phyloP scores from a whole-genome alignment of 2,797 vertebrate genomes.

The Acrossocheilus fasciatus region DNA sequence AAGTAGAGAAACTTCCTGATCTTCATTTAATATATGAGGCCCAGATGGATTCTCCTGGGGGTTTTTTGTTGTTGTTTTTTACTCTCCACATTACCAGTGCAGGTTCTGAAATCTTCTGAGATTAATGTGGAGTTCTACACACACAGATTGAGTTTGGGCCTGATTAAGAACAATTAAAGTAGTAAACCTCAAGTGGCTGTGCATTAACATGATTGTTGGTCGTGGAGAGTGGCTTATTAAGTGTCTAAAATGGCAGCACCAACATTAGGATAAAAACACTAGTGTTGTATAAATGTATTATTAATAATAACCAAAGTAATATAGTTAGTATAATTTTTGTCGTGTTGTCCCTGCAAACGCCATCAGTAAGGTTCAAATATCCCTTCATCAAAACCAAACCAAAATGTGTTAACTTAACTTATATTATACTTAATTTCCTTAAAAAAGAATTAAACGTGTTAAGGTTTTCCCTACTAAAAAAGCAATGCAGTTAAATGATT shows the following conservation, averaged over 20 bases:
- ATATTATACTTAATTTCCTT: not conserved
- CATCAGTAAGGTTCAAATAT: not conserved
- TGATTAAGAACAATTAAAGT: conserved; percentile 16
- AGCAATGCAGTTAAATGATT: not conserved
- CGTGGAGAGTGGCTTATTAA: not conserved
- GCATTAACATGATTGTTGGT: not conserved
- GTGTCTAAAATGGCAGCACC: not conserved
- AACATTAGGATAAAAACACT: not conserved
- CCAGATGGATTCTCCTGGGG: conserved; percentile 10
- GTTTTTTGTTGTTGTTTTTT: not conserved
- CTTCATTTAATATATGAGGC: conserved; percentile 12
- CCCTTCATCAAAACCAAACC: not conserved
- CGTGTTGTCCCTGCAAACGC: not conserved
- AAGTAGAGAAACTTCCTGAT: conserved; percentile 19
- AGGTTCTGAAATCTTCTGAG: conserved; percentile 11
- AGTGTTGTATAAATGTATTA: conserved; percentile 3
- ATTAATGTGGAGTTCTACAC: conserved; percentile 3
- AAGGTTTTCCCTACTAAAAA: not conserved
- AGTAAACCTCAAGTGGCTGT: conserved; percentile 9
- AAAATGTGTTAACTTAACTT: not conserved
- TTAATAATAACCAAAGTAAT: not conserved
- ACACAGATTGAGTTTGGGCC: not conserved
- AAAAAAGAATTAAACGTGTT: no score
- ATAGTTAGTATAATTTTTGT: not conserved
- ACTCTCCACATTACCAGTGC: not conserved